Evolutionary conservation across 2,888 invertebrate genomes (phyloP).

Genomic region (Papilio protenor): DNA sequence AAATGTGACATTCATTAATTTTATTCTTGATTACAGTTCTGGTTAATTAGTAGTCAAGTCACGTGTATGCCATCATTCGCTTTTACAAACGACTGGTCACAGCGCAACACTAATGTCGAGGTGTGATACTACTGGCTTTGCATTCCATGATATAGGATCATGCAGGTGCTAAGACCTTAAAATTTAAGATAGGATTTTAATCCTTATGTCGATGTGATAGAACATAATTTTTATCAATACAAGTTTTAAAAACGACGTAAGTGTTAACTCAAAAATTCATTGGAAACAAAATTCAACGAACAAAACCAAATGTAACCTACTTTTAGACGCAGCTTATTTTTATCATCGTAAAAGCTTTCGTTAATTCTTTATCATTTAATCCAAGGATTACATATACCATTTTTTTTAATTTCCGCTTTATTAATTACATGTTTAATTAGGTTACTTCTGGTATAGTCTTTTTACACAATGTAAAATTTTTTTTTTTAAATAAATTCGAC

Average conservation of each 20-base stretch:
- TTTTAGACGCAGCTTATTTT: neutral
- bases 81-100: slow-evolving; percentile 58
- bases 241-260: neutral
- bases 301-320: neutral
- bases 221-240: neutral
- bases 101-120: slow-evolving; percentile 56
- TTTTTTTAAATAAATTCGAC: neutral
- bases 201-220: neutral
- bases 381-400: neutral
- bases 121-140: slow-evolving; percentile 57
- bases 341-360: neutral
- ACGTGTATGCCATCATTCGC: slow-evolving; percentile 60
- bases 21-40: slow-evolving; percentile 54
- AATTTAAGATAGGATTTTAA: neutral
- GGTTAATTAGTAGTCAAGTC: slow-evolving; percentile 62
- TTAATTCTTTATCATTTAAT: neutral
- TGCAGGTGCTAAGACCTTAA: slow-evolving; percentile 39
- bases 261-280: neutral
- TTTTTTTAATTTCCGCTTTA: neutral
- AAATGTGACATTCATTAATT: slow-evolving; percentile 44
- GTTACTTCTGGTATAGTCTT: neutral
- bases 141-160: slow-evolving; percentile 50
- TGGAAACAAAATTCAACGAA: neutral
- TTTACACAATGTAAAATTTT: neutral
- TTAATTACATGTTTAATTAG: neutral